phyloP scores from a whole-genome alignment of 2,113 vertebrate species.

The Apaloderma vittatum region DNA sequence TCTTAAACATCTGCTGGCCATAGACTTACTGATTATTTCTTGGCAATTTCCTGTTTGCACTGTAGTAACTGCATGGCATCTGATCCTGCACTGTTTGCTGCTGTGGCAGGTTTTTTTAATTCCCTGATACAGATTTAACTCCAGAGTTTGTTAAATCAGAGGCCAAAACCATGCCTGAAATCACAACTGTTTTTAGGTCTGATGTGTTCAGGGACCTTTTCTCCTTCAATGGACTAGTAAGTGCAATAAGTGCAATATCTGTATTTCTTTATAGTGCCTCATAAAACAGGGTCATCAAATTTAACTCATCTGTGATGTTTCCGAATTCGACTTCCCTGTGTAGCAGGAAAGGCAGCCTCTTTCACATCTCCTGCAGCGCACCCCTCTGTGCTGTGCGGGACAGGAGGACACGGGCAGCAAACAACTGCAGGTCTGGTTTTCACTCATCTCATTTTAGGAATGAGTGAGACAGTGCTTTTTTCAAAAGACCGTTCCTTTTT shows the following conservation, averaged over 20 bases:
- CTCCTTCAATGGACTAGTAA: not conserved
- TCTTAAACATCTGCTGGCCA: not conserved
- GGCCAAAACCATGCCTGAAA: not conserved
- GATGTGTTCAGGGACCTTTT: not conserved
- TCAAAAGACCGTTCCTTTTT: not conserved
- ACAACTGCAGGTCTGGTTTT: not conserved
- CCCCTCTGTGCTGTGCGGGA: accelerated
- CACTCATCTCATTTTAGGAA: accelerated
- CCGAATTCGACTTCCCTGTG: not conserved
- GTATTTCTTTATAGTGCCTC: not conserved
- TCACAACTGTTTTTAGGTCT: not conserved
- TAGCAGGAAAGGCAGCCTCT: not conserved
- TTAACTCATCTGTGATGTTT: not conserved
- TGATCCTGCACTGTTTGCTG: not conserved
- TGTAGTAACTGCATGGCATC: not conserved
- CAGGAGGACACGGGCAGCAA: accelerated
- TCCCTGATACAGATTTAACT: not conserved
- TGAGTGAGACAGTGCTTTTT: accelerated
- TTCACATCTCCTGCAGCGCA: accelerated
- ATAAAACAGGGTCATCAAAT: not conserved
- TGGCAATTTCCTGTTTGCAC: not conserved
- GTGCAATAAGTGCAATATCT: not conserved
- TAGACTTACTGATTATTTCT: not conserved
- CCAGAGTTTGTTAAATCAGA: not conserved
- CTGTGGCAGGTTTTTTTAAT: not conserved